Evolutionary conservation across 2,797 vertebrate species (phyloP), one percentile per base, ranked within the genome.

Genomic region (Spatula clypeata): DNA sequence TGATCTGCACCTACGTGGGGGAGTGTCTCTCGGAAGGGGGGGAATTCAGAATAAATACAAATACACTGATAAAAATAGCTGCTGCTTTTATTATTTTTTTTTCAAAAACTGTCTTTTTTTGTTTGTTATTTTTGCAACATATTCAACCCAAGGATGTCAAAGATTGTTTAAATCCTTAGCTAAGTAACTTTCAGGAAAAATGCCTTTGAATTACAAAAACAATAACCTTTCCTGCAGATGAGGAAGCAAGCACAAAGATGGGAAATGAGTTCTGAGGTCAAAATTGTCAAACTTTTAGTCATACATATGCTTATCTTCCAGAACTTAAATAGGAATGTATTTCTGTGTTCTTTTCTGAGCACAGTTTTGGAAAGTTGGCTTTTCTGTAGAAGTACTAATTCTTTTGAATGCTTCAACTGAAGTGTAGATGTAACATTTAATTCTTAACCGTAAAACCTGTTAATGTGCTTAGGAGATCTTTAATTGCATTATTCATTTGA

Each of bases 171-270:
- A 88, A 53, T 24, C 32, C 42, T 77, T 23, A 73, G 73, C 65
- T 71, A 57, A 69, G 44, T 57, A 65, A 57, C 42, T 29, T 38
- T 85, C 70, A 53, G 65, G 19, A 45, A 55, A 71, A 83, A 79
- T 44, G 42, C 42, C 57, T 65, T 84, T 69, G 75, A 81, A 69
- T 82, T 42, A 40, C 49, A 62, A 65, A 66, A 77, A 67, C 87
- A 74, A 31, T 86, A 44, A 66, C 49, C 44, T 83, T 91, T 71
- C 71, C 75, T 88, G 74, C 42, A 47, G 74, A 40, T 0, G 2
- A 61, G 65, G 61, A 84, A 94, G 72, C 40, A 18, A 75, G 71
- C 62, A 88, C 88, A 86, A 74, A 91, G 88, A 24, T 32, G 64
- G 77, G 81, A 83, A 86, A 24, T 32, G 49, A 49, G 58, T 8